phyloP scores from a whole-genome alignment of 2,888 invertebrate genomes.

The Tortrix viridana region DNA sequence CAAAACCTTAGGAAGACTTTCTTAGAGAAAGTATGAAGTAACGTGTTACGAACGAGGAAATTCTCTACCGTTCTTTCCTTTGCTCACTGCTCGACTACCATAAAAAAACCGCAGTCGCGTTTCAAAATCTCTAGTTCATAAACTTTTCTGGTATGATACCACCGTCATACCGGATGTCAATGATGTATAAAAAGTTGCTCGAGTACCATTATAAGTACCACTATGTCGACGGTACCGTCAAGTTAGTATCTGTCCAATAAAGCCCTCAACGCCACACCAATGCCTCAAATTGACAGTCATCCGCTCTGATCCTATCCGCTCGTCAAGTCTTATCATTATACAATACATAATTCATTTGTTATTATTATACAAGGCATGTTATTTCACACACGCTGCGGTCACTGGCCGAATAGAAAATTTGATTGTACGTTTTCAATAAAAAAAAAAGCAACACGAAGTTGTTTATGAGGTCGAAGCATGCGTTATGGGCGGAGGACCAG shows the following conservation, averaged over 20 bases:
- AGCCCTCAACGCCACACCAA: conserved; percentile 61
- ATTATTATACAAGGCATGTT: conserved; percentile 82
- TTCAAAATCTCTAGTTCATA: no score
- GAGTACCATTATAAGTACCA: no score
- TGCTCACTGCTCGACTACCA: no score
- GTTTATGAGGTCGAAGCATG: not conserved
- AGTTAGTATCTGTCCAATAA: conserved; percentile 47
- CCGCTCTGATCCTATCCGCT: conserved; percentile 64
- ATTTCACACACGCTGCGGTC: conserved; percentile 63
- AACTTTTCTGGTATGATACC: no score
- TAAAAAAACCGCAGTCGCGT: no score
- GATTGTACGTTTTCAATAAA: not conserved
- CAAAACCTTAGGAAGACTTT: conserved; percentile 10
- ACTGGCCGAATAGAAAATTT: conserved; percentile 44
- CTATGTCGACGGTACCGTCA: no score
- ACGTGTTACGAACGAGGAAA: not conserved
- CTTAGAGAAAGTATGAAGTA: conserved; percentile 10
- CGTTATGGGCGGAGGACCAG: conserved; percentile 40
- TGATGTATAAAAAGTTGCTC: no score
- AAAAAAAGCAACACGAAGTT: conserved; percentile 1
- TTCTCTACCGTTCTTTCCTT: not conserved
- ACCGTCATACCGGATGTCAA: no score
- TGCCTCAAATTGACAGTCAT: conserved; percentile 72
- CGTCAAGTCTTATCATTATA: conserved; percentile 74
- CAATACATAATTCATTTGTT: conserved; percentile 79